Evolutionary conservation across 2,888 invertebrate genomes (phyloP).

Genomic region (Achlya flavicornis): DNA sequence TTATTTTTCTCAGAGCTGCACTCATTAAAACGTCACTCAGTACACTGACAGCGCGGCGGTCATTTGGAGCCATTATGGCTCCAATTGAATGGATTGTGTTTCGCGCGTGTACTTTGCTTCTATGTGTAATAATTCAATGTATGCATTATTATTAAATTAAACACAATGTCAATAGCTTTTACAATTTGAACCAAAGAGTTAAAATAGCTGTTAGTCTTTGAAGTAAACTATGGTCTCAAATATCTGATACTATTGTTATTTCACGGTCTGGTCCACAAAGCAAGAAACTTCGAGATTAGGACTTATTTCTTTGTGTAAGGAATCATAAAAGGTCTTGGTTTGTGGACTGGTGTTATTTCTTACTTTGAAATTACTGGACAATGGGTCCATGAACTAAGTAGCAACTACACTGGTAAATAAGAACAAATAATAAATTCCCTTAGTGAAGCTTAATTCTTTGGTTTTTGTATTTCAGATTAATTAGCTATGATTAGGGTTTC

Average conservation of each 20-base stretch:
- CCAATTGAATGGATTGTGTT: too few relatives aligned
- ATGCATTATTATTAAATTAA: too few relatives aligned
- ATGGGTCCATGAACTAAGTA: not conserved
- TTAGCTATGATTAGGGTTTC: too few relatives aligned
- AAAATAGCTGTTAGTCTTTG: not conserved
- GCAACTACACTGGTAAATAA: not conserved
- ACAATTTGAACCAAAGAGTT: not conserved
- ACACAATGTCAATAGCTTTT: not conserved
- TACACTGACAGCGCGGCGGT: too few relatives aligned
- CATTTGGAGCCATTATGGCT: too few relatives aligned
- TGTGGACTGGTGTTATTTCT: not conserved
- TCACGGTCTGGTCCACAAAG: not conserved
- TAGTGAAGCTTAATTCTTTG: too few relatives aligned
- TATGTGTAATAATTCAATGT: too few relatives aligned
- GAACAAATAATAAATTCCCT: too few relatives aligned
- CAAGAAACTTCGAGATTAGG: not conserved
- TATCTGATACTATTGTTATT: not conserved
- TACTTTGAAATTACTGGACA: not conserved
- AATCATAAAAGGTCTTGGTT: not conserved
- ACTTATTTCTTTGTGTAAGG: constrained; percentile 2
- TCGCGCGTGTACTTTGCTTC: too few relatives aligned
- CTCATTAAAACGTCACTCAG: too few relatives aligned
- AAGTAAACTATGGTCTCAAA: not conserved
- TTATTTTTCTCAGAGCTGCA: too few relatives aligned
- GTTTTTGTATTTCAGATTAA: too few relatives aligned